phyloP scores from a whole-genome alignment of 2,113 vertebrate genomes.

The Tringa solitaria region DNA sequence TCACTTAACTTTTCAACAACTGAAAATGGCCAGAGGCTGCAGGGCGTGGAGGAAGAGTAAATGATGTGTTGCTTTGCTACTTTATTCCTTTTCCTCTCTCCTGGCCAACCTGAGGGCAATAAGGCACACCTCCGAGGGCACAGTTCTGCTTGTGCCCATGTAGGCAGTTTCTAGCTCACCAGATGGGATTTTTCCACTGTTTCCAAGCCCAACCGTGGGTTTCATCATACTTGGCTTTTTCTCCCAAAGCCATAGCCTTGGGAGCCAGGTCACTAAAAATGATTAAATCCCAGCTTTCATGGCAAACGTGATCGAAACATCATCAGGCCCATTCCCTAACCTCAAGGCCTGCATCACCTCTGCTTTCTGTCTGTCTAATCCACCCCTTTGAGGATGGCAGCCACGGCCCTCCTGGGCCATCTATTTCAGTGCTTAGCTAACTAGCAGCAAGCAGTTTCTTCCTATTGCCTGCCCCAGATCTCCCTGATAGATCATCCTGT shows the following conservation, averaged over 20 bases:
- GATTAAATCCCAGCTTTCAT: not conserved
- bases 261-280: not conserved
- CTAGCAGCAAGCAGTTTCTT: not conserved
- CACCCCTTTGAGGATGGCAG: not conserved
- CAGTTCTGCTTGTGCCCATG: not conserved
- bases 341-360: not conserved
- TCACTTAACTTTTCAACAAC: not conserved
- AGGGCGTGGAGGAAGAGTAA: not conserved
- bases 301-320: not conserved
- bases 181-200: not conserved
- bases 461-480: not conserved
- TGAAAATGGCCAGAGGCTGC: not conserved
- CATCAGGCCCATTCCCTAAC: not conserved
- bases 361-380: not conserved
- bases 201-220: not conserved
- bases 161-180: not conserved
- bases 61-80: not conserved
- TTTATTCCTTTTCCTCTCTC: not conserved
- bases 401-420: not conserved
- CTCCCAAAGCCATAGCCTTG: not conserved
- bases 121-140: not conserved
- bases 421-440: not conserved
- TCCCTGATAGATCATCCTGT: rapidly evolving
- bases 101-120: not conserved
- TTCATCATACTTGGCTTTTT: not conserved